Evolutionary conservation across 2,888 invertebrate genomes (phyloP), one percentile per base, ranked within the genome.

Genomic region (Polylopha cassiicola): DNA sequence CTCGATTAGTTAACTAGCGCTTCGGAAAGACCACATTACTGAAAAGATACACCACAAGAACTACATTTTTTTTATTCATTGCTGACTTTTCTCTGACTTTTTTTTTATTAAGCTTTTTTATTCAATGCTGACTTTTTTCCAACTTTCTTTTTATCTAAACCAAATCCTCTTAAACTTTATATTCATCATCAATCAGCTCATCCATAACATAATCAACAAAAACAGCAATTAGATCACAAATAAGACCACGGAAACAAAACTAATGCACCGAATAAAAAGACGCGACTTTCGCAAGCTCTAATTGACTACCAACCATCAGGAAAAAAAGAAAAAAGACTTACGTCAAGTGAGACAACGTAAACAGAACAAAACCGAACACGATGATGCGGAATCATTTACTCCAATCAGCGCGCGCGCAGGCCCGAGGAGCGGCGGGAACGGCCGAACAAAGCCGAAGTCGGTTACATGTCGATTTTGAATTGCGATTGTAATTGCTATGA

Each of bases 351-450:
- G 69, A 67, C 74, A 66, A 55, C 43, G 67, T 72, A 75, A 77
- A 75, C 68, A 73, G 73, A 75, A 61, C 73, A 79, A 79, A 81
- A 74, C 64, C 50, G 71, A 75, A 77, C 77, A 66, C 70, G 74
- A 76, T 75, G 77, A 80, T 73, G 74, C 67, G 73, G 78, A 78
- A 77, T 79, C 79, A 74, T 78, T 82, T 79, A 79, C 78, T 76
- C 69, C 75, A 73, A 77, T 76, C 76, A 69, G 56, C 45, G 30
- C 21, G 11, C 20, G 26, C 27, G 33, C 48, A 43, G 34, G 27
- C 23, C 50, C 53, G 46, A 53, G 55, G 58, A 46, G 58, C 48
- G 55, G 48, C 63, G 64, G 58, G 55, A 61, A 58, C 54, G 48
- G 38, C 51, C 60, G 65, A 62, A 70, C 70, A 65, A 66, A 68